phyloP scores from a whole-genome alignment of 2,888 invertebrate species.

The Heteropelma amictum region DNA sequence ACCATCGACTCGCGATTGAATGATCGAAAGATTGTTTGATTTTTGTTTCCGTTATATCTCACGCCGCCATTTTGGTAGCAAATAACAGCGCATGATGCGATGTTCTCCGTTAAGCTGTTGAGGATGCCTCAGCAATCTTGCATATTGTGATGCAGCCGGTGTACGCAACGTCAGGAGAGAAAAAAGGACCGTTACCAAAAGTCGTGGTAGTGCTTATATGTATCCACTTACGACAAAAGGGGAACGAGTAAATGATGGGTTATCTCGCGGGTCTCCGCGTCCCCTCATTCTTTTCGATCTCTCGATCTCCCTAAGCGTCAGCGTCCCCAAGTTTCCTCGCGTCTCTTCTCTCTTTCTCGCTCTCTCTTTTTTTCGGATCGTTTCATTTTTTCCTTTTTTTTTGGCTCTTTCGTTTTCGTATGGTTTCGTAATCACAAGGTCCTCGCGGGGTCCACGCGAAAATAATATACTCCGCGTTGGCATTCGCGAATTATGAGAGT shows the following conservation, averaged over 20 bases:
- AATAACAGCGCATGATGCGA: not conserved
- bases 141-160: slow-evolving; percentile 34
- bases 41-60: not conserved
- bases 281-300: slow-evolving; percentile 12
- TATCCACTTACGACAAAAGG: slow-evolving; percentile 61
- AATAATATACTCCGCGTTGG: slow-evolving; percentile 65
- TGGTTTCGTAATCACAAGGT: slow-evolving; percentile 57
- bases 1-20: too few species aligned
- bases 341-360: slow-evolving; percentile 42
- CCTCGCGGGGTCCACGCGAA: slow-evolving; percentile 62
- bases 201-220: slow-evolving; percentile 40
- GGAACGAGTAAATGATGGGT: slow-evolving; percentile 68
- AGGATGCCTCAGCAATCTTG: slow-evolving; percentile 22
- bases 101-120: not conserved
- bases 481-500: slow-evolving; percentile 68
- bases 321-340: slow-evolving; percentile 4
- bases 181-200: slow-evolving; percentile 59
- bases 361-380: slow-evolving; percentile 15
- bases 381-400: slow-evolving; percentile 1
- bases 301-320: slow-evolving; percentile 21
- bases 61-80: not conserved
- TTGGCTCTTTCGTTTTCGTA: slow-evolving; percentile 11
- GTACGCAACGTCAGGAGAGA: slow-evolving; percentile 14
- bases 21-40: too few species aligned
- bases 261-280: slow-evolving; percentile 55